Evolutionary conservation across 2,113 vertebrate species (phyloP), one percentile per base, ranked within the genome.

Genomic region (Gallinago undulata): DNA sequence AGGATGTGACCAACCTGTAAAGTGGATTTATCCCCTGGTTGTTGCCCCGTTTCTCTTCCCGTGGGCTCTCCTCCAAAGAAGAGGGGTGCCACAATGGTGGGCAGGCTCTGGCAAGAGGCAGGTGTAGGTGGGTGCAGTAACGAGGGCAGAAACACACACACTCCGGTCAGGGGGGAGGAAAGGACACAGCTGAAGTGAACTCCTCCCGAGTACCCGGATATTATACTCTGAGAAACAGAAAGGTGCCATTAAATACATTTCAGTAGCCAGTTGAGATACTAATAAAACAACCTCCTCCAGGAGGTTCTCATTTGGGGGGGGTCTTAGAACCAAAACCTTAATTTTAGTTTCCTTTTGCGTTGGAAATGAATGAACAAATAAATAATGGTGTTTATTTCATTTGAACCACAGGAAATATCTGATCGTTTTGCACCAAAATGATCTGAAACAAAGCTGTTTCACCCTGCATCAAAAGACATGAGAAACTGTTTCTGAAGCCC

Each of bases 41-140:
- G 14, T 19, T 56, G 62, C 11, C 3, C 48, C 4, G 24, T 10
- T 28, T 18, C 51, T 23, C 33, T 19, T 12, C 31, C 74, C 35
- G 10, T 2, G 31, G 19, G 50, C 89, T 33, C 73, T 28, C 51
- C 12, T 25, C 12, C 19, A 14, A 45, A 25, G 48, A 35, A 57
- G 27, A 69, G 17, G 15, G 2, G 8, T 11, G 22, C 22, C 25
- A 6, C 11, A 1, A 3, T 11, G 2, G 41, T 0, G 1, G 4
- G 66, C 23, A 4, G 22, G 74, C 30, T 43, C 59, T 21, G 89
- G 28, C 7, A 53, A 15, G 50, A 5, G 43, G 56, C 24, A 9
- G 37, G 28, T 8, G 60, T 6, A 27, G 41, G 18, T 17, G 8
- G 4, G 59, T 7, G 50, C 33, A 3, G 18, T 23, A 66, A 37